These are phyloP conservation scores for Egretta garzetta DNA, from an alignment of 2,113 vertebrate species.

Conservation along the genomic window DNA sequence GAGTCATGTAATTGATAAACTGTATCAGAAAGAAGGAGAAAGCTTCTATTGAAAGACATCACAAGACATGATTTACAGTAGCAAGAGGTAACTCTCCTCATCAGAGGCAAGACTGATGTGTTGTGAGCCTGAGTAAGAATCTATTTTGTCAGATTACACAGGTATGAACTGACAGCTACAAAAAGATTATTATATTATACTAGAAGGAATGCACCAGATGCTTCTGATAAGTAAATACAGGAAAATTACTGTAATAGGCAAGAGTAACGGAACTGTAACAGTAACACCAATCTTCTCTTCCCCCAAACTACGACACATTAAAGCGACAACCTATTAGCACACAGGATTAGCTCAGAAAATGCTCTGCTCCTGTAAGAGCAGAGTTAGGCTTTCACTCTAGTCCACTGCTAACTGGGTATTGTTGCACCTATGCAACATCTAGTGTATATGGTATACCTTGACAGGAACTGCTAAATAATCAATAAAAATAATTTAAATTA, in stretches of 20 bases:
- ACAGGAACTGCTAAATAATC: background rate
- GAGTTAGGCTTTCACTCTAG: background rate
- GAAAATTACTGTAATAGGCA: background rate
- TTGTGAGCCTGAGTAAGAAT: background rate
- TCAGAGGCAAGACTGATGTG: background rate
- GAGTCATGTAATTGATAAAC: background rate
- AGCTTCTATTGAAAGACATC: background rate
- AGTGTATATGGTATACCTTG: fast-evolving
- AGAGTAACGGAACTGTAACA: background rate
- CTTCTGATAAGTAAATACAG: background rate
- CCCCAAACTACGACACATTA: background rate
- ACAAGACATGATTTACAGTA: background rate
- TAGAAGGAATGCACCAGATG: background rate
- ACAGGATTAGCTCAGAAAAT: background rate
- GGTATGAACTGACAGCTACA: slow-evolving; percentile 23
- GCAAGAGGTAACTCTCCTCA: background rate
- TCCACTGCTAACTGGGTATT: background rate
- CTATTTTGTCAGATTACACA: slow-evolving; percentile 25
- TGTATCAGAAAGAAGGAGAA: background rate
- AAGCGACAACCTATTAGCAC: background rate
- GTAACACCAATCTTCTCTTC: background rate
- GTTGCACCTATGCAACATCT: background rate
- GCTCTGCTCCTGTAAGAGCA: background rate
- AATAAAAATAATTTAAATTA: background rate
- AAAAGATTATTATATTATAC: background rate